These are phyloP conservation scores for Antedon bifida DNA, from an alignment of 35 echinoderm and acorn worm species.

Conservation along the genomic window DNA sequence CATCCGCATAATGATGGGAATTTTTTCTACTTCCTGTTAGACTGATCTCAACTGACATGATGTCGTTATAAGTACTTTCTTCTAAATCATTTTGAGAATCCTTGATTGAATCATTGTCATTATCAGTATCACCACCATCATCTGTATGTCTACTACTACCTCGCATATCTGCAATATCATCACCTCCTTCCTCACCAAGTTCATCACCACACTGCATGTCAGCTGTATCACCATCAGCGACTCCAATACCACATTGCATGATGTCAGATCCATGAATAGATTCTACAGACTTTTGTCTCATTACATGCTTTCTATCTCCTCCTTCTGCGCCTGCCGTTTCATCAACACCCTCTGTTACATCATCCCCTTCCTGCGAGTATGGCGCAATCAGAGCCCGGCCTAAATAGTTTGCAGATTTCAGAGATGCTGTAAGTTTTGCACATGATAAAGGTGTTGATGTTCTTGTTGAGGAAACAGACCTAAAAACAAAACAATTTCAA, in stretches of 20 bases:
- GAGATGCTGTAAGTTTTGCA: conserved; percentile 54
- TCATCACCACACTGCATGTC: too few species aligned
- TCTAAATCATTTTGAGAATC: background rate
- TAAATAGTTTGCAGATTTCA: conserved; percentile 53
- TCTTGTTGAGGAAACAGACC: background rate
- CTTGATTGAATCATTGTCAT: background rate
- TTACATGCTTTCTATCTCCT: too few species aligned
- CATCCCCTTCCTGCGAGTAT: background rate
- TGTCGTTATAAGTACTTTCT: background rate
- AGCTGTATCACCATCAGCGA: too few species aligned
- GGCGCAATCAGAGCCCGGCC: conserved; percentile 41
- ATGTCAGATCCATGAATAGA: too few species aligned
- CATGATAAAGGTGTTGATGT: conserved; percentile 39
- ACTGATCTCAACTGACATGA: background rate
- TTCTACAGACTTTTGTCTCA: too few species aligned
- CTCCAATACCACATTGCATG: too few species aligned
- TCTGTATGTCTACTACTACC: background rate
- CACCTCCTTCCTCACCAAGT: too few species aligned
- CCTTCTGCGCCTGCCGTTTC: too few species aligned
- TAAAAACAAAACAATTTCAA: background rate
- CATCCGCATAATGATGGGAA: background rate
- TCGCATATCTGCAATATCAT: background rate
- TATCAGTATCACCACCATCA: background rate
- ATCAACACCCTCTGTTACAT: too few species aligned
- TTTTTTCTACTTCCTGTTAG: background rate